Evolutionary conservation across 2,113 vertebrate genomes (phyloP), one percentile per base, ranked within the genome.

Genomic region (Corydoras maculifer): DNA sequence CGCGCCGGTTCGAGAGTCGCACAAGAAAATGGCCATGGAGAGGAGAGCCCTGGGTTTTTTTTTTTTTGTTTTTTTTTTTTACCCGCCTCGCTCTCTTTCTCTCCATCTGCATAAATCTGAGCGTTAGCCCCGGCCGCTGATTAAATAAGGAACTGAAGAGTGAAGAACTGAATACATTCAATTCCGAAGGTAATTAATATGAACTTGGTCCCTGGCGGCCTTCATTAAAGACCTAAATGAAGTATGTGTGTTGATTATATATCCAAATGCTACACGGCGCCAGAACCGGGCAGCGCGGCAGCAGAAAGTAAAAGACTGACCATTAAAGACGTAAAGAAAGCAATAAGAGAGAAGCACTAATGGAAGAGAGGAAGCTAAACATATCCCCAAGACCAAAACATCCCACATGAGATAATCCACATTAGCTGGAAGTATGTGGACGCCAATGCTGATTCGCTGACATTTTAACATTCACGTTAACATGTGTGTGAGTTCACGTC

Each of bases 181-280:
- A 58, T 70, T 72, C 49, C 74, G 63, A 74, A 75, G 13, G 49
- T 72, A 77, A 76, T 66, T 66, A 75, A 68, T 65, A 65, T 69
- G 50, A 71, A 65, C 67, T 54, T 60, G 6, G 8, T 63, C 32
- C 51, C 57, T 50, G 51, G 25, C 12, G 18, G 59, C 55, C 58
- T 58, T 77, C 65, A 75, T 75, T 70, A 73, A 68, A 74, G 58
- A 35, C 11, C 58, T 62, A 29, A 77, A 72, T 58, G 25, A 80
- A 77, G 58, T 48, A 55, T 48, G 51, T 67, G 59, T 64, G 64
- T 69, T 69, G 65, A 77, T 77, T 71, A 76, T 15, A 43, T 32
- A 57, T 49, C 15, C 59, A 58, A 66, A 25, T 59, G 43, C 35
- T 25, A n/a, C 18, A 35, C 30, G 18, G 55, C 61, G 58, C 51